These are phyloP conservation scores for Saxidomus purpurata DNA, from an alignment of 1,140 invertebrate species.

Conservation along the genomic window DNA sequence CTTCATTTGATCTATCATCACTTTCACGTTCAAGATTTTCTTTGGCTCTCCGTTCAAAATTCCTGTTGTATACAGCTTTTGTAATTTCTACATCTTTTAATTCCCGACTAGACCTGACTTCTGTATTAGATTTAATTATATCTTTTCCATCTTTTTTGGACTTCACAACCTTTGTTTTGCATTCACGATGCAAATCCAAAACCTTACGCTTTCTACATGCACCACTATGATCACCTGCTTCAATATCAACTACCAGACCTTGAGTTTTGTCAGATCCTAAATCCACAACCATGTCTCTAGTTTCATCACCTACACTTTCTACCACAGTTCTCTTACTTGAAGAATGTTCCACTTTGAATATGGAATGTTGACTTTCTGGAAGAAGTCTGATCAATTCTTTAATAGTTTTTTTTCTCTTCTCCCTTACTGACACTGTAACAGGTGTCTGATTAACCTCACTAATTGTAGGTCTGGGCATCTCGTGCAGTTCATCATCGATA, in stretches of 20 bases:
- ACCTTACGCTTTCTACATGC: too few relatives aligned
- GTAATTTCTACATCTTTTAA: too few relatives aligned
- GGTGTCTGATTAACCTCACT: not conserved
- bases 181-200: too few relatives aligned
- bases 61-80: not conserved
- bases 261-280: not conserved
- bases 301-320: constrained; percentile 2
- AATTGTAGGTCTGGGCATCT: constrained; percentile 32
- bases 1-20: too few relatives aligned
- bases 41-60: not conserved
- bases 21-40: not conserved
- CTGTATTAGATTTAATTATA: not conserved
- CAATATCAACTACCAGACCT: not conserved
- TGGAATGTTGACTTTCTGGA: constrained; percentile 67
- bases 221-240: not conserved
- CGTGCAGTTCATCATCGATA: constrained; percentile 16
- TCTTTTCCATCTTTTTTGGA: not conserved
- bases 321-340: not conserved
- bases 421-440: constrained; percentile 42
- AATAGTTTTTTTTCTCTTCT: constrained; percentile 60
- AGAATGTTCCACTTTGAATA: constrained; percentile 54
- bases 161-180: too few relatives aligned
- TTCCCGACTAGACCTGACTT: not conserved
- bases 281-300: constrained; percentile 14
- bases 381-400: constrained; percentile 67